phyloP scores from a whole-genome alignment of 1,140 invertebrate genomes.

The Colletes gigas region DNA sequence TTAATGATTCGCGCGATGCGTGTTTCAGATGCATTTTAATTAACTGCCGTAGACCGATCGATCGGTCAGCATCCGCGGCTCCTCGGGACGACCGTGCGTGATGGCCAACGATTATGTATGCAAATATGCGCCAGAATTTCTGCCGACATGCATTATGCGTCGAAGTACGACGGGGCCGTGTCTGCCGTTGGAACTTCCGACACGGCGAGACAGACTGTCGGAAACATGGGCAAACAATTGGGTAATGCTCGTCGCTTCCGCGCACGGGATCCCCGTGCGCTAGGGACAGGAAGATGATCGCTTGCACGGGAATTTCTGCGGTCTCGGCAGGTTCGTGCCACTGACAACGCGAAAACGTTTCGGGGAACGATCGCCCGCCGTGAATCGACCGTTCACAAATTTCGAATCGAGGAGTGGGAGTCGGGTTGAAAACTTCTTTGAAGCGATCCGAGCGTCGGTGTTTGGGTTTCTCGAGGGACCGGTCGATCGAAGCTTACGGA shows the following conservation, averaged over 20 bases:
- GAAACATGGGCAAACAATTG: conserved; percentile 69
- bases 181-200: conserved; percentile 60
- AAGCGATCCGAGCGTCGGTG: too few relatives aligned
- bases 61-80: not conserved
- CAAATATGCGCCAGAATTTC: conserved; percentile 69
- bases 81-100: conserved; percentile 50
- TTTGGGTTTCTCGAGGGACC: not conserved
- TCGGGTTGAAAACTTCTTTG: not conserved
- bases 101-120: conserved; percentile 67
- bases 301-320: conserved; percentile 51
- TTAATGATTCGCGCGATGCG: conserved; percentile 28
- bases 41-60: conserved; percentile 23
- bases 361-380: not conserved
- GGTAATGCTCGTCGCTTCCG: conserved; percentile 55
- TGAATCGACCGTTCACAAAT: not conserved
- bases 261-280: not conserved
- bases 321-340: conserved; percentile 23
- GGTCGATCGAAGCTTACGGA: too few relatives aligned
- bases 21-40: conserved; percentile 18
- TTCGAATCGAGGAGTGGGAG: too few relatives aligned
- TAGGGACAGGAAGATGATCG: conserved; percentile 6
- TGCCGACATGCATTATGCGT: conserved; percentile 63
- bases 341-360: not conserved
- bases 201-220: conserved; percentile 62
- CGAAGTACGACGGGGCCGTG: conserved; percentile 55